phyloP scores from a whole-genome alignment of 2,797 vertebrate species.

The Tangara arthus region DNA sequence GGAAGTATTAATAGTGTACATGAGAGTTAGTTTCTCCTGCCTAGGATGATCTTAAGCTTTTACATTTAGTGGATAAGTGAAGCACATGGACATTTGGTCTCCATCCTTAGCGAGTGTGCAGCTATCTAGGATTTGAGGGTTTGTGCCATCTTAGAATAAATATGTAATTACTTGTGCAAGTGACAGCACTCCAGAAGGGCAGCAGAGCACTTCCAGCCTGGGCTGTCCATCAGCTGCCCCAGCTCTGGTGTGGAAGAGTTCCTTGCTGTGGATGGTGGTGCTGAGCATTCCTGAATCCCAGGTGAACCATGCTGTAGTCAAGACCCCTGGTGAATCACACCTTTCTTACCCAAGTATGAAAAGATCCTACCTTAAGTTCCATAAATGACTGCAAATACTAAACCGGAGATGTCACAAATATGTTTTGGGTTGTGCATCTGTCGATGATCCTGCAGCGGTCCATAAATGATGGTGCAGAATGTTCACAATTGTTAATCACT shows the following conservation, averaged over 20 bases:
- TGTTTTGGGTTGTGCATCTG: background rate
- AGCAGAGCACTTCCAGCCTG: background rate
- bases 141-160: background rate
- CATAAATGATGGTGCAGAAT: background rate
- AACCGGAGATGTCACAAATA: background rate
- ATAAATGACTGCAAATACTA: background rate
- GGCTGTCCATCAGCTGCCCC: background rate
- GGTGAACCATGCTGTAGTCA: background rate
- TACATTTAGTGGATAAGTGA: background rate
- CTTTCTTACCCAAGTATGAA: background rate
- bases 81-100: background rate
- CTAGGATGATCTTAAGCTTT: background rate
- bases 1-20: background rate
- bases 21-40: background rate
- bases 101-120: background rate
- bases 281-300: background rate
- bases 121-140: background rate
- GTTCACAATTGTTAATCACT: background rate
- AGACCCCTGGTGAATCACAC: background rate
- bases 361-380: background rate
- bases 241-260: background rate
- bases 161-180: background rate
- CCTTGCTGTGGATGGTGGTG: background rate
- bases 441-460: fast-evolving
- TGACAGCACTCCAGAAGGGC: background rate